phyloP scores from a whole-genome alignment of 2,113 vertebrate genomes.

The Cynopterus brachyotis region DNA sequence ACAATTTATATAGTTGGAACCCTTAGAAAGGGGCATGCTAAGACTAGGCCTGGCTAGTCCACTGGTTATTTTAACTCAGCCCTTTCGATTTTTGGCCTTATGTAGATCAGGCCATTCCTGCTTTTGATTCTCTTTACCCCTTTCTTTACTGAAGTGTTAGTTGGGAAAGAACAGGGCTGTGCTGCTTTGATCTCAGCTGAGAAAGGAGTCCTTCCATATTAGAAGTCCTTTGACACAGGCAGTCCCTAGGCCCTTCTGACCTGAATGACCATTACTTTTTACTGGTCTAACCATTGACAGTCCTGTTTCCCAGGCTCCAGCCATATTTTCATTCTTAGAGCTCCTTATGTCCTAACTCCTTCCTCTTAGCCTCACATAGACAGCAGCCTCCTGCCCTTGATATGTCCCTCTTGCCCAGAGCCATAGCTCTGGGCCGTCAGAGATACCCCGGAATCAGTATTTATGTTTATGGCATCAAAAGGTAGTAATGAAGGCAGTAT shows the following conservation, averaged over 20 bases:
- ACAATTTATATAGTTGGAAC: background rate
- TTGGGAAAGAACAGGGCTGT: background rate
- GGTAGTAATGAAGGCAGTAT: background rate
- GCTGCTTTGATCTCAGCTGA: background rate
- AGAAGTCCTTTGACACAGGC: background rate
- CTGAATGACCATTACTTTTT: background rate
- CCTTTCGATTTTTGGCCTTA: background rate
- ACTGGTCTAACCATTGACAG: background rate
- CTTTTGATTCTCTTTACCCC: background rate
- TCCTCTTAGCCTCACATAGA: background rate
- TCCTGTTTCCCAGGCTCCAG: background rate
- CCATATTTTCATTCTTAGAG: background rate
- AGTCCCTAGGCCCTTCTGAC: background rate
- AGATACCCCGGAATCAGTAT: background rate
- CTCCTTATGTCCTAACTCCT: background rate
- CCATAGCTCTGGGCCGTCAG: background rate
- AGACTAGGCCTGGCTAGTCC: background rate
- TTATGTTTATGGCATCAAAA: background rate
- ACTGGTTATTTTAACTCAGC: background rate
- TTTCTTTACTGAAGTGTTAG: background rate
- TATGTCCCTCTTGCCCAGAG: background rate
- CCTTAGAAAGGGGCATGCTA: background rate
- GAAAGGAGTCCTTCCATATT: background rate
- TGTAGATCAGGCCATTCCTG: background rate
- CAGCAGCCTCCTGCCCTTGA: background rate